Evolutionary conservation across 2,888 invertebrate species (phyloP).

Genomic region (Pristionchus exspectatus): DNA sequence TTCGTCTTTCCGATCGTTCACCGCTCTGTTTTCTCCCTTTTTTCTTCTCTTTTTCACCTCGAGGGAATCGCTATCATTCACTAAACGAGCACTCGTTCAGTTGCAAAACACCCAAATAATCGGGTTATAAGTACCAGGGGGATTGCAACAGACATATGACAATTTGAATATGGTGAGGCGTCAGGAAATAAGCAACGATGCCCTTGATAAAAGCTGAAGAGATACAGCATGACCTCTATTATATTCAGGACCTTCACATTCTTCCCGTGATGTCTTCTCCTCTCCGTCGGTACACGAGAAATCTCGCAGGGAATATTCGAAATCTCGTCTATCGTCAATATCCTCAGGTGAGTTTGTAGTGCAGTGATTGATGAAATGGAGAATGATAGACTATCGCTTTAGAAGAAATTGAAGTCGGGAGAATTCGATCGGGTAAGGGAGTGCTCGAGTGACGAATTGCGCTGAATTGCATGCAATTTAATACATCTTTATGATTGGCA

Average conservation of each 20-base stretch:
- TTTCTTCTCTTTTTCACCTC: background rate
- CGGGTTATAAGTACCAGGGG: background rate
- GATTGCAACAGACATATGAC: background rate
- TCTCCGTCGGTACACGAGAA: slow-evolving; percentile 73
- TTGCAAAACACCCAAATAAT: background rate
- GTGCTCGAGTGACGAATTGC: background rate
- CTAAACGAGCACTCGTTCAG: slow-evolving; percentile 12
- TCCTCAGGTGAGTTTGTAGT: slow-evolving; percentile 82
- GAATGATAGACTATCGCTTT: background rate
- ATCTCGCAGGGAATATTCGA: slow-evolving; percentile 86
- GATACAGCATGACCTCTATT: background rate
- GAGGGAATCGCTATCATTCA: slow-evolving; percentile 20
- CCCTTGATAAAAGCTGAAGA: background rate
- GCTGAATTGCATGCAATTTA: background rate
- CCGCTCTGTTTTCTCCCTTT: slow-evolving; percentile 24
- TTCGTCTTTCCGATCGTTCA: background rate
- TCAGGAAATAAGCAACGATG: background rate
- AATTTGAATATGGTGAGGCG: background rate
- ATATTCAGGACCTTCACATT: slow-evolving; percentile 71
- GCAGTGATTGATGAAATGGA: background rate
- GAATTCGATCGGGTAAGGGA: slow-evolving; percentile 18
- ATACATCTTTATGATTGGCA: background rate
- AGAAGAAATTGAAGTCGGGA: slow-evolving; percentile 28
- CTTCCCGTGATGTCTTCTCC: slow-evolving; percentile 74
- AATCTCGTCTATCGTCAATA: slow-evolving; percentile 88